Conservation (phyloP, 2,113 vertebrate species). For the Ceyx melanurus region DNA sequence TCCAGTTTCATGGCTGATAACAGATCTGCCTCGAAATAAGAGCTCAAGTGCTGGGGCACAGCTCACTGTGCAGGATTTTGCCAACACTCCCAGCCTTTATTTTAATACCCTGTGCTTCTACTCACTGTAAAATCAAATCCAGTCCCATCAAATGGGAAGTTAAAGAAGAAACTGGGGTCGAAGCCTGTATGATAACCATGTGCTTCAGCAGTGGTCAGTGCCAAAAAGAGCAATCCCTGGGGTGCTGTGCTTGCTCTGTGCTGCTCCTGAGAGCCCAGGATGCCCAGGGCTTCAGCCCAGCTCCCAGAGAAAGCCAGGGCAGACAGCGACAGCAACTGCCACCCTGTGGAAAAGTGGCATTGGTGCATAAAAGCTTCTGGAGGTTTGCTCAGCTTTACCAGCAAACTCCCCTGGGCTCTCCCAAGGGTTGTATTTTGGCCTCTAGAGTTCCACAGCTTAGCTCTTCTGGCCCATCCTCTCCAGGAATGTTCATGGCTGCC, state of each 20-base stretch:
- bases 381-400: not conserved
- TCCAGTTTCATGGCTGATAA: conserved; percentile 5
- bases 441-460: not conserved
- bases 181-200: not conserved
- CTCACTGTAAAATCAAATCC: not conserved
- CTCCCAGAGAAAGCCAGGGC: not conserved
- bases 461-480: not conserved
- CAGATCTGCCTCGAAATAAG: not conserved
- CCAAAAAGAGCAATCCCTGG: not conserved
- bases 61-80: not conserved
- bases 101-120: not conserved
- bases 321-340: not conserved
- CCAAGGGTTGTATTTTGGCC: not conserved
- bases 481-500: not conserved
- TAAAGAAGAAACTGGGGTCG: not conserved
- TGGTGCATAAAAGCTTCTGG: not conserved
- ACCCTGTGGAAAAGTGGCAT: not conserved
- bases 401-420: not conserved
- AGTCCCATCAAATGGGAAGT: not conserved
- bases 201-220: not conserved
- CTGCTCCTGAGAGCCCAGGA: not conserved
- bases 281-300: not conserved
- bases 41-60: not conserved
- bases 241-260: not conserved
- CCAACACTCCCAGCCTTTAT: not conserved